A percentile compares a stretch with the other conserved stretches of the same genome.
Conservation (phyloP, 2,797 vertebrate species). For the Gymnothorax reevesii region DNA sequence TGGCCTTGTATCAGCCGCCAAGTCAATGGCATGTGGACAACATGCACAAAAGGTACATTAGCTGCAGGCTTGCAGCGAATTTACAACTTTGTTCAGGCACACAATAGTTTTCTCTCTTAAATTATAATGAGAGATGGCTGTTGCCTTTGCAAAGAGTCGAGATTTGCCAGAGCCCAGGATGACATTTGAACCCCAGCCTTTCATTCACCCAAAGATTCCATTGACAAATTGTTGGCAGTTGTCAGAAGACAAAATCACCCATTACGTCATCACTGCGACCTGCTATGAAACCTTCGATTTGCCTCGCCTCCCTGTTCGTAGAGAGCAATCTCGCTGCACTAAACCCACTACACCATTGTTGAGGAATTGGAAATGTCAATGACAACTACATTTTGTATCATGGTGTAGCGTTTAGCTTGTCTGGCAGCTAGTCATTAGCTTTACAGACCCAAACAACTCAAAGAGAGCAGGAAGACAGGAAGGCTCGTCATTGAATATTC, state of each 20-base stretch:
- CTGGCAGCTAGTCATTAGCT: background rate
- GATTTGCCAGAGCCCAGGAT: too few species aligned
- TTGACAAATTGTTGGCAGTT: too few species aligned
- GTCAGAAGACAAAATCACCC: too few species aligned
- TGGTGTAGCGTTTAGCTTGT: background rate
- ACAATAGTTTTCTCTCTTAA: too few species aligned
- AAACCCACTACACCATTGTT: too few species aligned
- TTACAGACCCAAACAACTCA: background rate
- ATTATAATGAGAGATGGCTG: background rate
- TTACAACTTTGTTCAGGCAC: too few species aligned
- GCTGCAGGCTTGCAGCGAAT: background rate
- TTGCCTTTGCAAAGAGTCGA: background rate
- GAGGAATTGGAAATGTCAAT: background rate
- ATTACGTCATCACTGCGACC: too few species aligned
- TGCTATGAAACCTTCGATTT: too few species aligned
- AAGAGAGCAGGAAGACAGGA: background rate
- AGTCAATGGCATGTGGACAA: background rate
- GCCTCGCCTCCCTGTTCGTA: too few species aligned
- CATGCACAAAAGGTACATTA: constrained; percentile 16
- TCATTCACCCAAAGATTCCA: too few species aligned
- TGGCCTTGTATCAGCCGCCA: constrained; percentile 14
- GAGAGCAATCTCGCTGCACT: too few species aligned
- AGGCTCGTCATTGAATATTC: background rate
- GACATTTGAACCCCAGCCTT: too few species aligned
- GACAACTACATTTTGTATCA: background rate